Evolutionary conservation across 2,888 invertebrate species (phyloP).

Genomic region (Noctua fimbriata): DNA sequence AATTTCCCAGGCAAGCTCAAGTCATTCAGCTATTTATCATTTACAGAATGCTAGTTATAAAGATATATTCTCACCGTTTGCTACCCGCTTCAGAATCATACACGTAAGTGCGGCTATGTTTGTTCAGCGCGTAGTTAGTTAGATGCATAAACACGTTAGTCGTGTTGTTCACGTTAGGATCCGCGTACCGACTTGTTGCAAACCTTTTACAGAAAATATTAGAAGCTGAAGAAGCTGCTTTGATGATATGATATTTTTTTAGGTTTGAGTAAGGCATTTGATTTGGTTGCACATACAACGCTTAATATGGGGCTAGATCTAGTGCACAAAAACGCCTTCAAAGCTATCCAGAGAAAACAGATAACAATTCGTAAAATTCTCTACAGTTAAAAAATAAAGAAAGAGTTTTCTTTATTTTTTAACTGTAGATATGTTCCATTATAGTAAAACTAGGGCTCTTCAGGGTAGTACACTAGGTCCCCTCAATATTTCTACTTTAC

Average conservation of each 20-base stretch:
- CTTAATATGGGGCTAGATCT: neutral
- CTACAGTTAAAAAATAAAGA: neutral
- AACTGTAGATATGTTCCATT: no score
- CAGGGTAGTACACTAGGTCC: neutral
- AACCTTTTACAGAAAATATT: slow-evolving; percentile 89
- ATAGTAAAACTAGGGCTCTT: neutral
- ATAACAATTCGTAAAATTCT: neutral
- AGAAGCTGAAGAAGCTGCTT: neutral
- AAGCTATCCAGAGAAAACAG: neutral
- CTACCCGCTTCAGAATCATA: slow-evolving; percentile 96
- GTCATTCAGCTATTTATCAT: neutral
- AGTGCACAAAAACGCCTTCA: neutral
- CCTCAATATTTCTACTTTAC: neutral
- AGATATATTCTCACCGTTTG: slow-evolving; percentile 91
- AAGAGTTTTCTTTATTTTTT: no score
- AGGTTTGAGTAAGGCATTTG: neutral
- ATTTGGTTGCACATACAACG: slow-evolving; percentile 7
- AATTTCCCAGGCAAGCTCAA: slow-evolving; percentile 12
- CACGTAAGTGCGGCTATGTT: slow-evolving; percentile 96
- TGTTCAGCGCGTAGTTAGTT: slow-evolving; percentile 98
- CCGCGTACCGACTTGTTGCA: slow-evolving; percentile 96
- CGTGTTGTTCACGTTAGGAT: slow-evolving; percentile 95
- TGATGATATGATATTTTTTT: neutral
- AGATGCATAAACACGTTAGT: slow-evolving; percentile 98
- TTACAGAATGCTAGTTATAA: neutral